Evolutionary conservation across 2,797 vertebrate genomes (phyloP).

Genomic region (Falco biarmicus): DNA sequence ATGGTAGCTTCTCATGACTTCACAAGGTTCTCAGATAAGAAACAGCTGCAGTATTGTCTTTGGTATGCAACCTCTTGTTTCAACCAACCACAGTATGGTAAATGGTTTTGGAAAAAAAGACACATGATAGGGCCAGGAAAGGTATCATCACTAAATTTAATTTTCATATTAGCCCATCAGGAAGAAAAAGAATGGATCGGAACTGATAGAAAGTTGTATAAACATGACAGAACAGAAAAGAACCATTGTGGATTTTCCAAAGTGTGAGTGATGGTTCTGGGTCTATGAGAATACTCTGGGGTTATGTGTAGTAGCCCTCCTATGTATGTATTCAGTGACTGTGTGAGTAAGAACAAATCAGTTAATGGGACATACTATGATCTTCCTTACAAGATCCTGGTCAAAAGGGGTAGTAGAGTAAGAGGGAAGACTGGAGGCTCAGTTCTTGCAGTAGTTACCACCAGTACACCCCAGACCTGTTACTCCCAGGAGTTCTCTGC

Average conservation of each 20-base stretch:
- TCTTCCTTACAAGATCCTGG: background rate
- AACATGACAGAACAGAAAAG: background rate
- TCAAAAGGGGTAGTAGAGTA: background rate
- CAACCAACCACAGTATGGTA: background rate
- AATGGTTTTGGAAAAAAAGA: background rate
- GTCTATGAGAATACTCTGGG: background rate
- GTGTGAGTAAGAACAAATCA: background rate
- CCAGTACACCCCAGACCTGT: background rate
- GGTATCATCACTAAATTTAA: background rate
- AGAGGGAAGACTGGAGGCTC: background rate
- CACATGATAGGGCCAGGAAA: background rate
- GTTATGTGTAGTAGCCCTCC: background rate
- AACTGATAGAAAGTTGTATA: background rate
- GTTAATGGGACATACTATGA: background rate
- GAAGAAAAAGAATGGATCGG: background rate
- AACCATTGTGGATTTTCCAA: background rate
- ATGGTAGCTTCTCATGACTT: background rate
- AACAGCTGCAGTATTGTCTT: background rate
- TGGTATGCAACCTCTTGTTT: background rate
- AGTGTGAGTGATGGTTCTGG: background rate
- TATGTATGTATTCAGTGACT: fast-evolving
- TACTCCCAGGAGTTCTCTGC: background rate
- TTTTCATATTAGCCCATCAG: background rate
- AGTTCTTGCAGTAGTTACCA: background rate
- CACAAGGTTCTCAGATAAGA: background rate